Evolutionary conservation across 2,888 invertebrate species (phyloP).

Genomic region (Pecten maximus): DNA sequence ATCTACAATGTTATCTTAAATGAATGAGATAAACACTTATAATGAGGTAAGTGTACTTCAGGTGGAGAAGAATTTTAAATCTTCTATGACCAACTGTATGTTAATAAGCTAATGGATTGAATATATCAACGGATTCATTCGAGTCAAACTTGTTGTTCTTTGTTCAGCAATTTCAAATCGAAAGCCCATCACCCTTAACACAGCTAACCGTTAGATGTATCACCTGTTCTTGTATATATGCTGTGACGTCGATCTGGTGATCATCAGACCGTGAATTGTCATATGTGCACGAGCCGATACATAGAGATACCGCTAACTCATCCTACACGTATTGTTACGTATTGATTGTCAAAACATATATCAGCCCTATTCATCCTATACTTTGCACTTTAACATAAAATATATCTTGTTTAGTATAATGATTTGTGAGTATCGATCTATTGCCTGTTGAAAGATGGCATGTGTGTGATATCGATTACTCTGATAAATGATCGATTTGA

Average conservation of each 20-base stretch:
- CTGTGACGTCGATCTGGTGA: not conserved
- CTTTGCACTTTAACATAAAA: not conserved
- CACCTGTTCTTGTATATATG: slow-evolving; percentile 18
- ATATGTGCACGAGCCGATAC: not conserved
- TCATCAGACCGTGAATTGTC: not conserved
- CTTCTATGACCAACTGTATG: not conserved
- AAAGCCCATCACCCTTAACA: not conserved
- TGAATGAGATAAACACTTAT: not conserved
- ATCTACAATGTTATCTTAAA: not conserved
- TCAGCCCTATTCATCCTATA: not conserved
- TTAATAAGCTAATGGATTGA: not conserved
- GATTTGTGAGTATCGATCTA: not conserved
- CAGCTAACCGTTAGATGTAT: not conserved
- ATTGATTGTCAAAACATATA: not conserved
- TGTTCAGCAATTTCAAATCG: slow-evolving; percentile 23
- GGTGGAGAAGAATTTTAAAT: not conserved
- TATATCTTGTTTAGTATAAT: not conserved
- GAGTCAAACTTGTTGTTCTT: slow-evolving; percentile 31
- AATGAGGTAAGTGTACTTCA: not conserved
- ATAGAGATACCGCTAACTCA: not conserved
- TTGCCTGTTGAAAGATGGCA: slow-evolving; percentile 4
- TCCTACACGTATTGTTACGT: not conserved
- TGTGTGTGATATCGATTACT: not conserved
- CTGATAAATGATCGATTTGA: not conserved
- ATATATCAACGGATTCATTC: not conserved